A percentile compares a stretch with the other conserved stretches of the same genome.
Evolutionary conservation across 2,888 invertebrate genomes (phyloP).

Genomic region (Pyrrhosoma nymphula): DNA sequence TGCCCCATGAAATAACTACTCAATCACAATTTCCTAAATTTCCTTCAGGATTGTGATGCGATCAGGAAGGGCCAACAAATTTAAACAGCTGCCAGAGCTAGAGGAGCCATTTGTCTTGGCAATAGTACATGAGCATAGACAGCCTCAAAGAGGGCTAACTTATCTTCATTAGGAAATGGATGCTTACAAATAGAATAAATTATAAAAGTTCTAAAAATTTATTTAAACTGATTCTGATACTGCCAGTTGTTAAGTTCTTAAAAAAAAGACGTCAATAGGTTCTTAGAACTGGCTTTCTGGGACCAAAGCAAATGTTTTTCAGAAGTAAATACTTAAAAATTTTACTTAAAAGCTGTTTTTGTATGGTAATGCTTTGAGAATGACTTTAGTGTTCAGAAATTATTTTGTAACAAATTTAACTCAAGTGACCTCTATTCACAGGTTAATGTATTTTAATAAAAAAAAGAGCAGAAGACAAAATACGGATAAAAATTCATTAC

Average conservation of each 20-base stretch:
- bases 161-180: neutral
- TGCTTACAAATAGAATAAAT: conserved; percentile 7
- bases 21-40: neutral
- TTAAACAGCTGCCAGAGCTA: neutral
- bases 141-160: neutral
- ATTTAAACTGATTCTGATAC: neutral
- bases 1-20: neutral
- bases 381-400: neutral
- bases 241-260: neutral
- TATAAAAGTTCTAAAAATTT: neutral
- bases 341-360: conserved; percentile 28
- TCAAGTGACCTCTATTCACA: neutral
- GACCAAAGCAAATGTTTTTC: conserved; percentile 6
- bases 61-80: neutral
- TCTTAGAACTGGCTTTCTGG: neutral
- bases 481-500: neutral
- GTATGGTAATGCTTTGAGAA: neutral
- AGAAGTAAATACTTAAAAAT: conserved; percentile 9
- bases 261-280: neutral
- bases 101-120: neutral
- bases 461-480: neutral
- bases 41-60: neutral
- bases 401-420: conserved; percentile 3
- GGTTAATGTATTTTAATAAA: conserved; percentile 22
- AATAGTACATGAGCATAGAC: conserved; percentile 18